phyloP scores from a whole-genome alignment of 2,888 invertebrate genomes.

The Dione vanillae region DNA sequence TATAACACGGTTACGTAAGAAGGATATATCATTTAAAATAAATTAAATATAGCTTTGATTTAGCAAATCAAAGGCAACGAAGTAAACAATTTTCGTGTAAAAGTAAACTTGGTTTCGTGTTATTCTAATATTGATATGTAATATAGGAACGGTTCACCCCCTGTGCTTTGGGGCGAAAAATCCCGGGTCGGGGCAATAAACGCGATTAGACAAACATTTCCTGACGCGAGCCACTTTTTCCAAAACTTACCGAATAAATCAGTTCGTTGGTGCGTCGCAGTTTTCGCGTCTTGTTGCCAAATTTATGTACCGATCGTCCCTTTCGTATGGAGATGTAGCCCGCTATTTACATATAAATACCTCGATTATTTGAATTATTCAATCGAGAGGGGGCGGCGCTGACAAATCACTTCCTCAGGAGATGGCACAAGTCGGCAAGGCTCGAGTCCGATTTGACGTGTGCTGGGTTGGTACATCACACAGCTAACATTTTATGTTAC shows the following conservation, averaged over 20 bases:
- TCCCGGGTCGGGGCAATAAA: constrained; percentile 75
- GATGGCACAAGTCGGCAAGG: constrained; percentile 78
- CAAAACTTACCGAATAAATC: constrained; percentile 82
- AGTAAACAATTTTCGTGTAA: constrained; percentile 42
- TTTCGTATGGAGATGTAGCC: constrained; percentile 84
- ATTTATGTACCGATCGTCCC: constrained; percentile 84
- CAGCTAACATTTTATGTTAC: constrained; percentile 45
- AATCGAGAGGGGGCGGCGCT: constrained; percentile 84
- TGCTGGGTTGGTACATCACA: constrained; percentile 60
- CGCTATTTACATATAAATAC: constrained; percentile 85
- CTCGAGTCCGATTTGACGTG: constrained; percentile 73
- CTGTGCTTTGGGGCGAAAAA: constrained; percentile 72
- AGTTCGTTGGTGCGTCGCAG: constrained; percentile 82
- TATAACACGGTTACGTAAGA: no score
- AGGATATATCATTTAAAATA: not conserved
- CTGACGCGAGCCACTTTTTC: constrained; percentile 81
- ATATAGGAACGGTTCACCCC: constrained; percentile 55
- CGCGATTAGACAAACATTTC: constrained; percentile 84
- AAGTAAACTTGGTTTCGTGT: constrained; percentile 54
- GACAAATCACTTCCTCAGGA: constrained; percentile 84
- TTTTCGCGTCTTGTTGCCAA: constrained; percentile 83
- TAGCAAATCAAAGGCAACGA: constrained; percentile 15
- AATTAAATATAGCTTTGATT: not conserved
- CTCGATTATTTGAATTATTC: constrained; percentile 85
- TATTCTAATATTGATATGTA: constrained; percentile 49